Conservation (phyloP, 2,888 invertebrate species). For the Leptinotarsa juncta region DNA sequence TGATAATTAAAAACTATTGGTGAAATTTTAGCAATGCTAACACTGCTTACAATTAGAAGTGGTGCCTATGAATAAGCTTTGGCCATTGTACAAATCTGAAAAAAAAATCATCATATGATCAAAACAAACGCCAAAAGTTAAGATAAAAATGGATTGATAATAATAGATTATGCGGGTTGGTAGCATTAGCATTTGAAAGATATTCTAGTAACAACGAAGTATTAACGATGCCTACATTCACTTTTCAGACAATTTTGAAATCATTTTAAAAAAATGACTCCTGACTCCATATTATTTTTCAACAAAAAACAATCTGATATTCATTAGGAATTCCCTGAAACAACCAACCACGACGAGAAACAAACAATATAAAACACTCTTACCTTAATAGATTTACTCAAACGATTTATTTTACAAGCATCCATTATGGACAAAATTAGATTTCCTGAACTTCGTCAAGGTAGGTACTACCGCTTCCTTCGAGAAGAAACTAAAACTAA, state of each 20-base stretch:
- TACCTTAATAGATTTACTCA: constrained; percentile 37
- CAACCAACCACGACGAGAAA: neutral
- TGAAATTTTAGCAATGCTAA: constrained; percentile 40
- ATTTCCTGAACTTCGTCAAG: constrained; percentile 17
- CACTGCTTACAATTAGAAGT: constrained; percentile 28
- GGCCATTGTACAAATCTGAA: constrained; percentile 56
- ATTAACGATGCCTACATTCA: no score
- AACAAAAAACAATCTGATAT: neutral
- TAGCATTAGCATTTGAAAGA: neutral
- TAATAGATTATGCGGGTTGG: constrained; percentile 23
- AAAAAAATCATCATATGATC: constrained; percentile 46
- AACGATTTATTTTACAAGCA: constrained; percentile 30
- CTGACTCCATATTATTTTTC: neutral
- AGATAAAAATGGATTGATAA: constrained; percentile 21
- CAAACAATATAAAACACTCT: constrained; percentile 11
- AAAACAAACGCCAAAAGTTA: constrained; percentile 28
- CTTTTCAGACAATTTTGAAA: no score
- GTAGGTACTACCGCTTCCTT: neutral
- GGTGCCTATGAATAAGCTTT: constrained; percentile 54
- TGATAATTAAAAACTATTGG: constrained; percentile 34
- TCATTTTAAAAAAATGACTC: neutral
- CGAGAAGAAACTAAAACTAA: neutral
- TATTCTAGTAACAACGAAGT: neutral
- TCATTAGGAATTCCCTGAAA: neutral
- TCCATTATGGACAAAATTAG: constrained; percentile 35